Evolutionary conservation across 2,113 vertebrate species (phyloP).

Genomic region (Piprites chloris): DNA sequence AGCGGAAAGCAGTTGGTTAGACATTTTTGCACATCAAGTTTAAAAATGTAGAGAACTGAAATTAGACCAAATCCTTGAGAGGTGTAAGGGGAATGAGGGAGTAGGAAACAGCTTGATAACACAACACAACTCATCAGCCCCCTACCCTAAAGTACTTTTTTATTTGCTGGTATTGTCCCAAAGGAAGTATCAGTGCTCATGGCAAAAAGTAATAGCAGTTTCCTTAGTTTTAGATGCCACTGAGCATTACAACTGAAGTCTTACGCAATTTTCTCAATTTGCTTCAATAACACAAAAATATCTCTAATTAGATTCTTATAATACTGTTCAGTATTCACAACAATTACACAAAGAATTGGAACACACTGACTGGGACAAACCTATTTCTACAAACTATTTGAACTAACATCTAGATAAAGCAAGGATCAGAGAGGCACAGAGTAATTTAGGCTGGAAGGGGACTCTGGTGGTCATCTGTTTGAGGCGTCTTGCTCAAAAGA

Average conservation of each 20-base stretch:
- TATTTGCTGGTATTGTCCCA: not conserved
- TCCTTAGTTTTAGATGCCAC: not conserved
- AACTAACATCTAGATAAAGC: not conserved
- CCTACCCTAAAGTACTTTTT: not conserved
- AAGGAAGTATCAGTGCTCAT: not conserved
- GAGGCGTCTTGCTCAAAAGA: not conserved
- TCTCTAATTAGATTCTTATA: not conserved
- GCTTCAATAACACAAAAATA: not conserved
- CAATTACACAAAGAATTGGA: not conserved
- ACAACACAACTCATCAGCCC: rapidly evolving
- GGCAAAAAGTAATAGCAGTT: not conserved
- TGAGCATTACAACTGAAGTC: not conserved
- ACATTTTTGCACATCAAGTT: not conserved
- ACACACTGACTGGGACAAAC: rapidly evolving
- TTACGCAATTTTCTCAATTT: not conserved
- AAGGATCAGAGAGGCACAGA: not conserved
- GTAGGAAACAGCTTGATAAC: not conserved
- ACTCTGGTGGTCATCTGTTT: not conserved
- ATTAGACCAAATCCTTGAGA: not conserved
- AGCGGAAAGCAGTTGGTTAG: not conserved
- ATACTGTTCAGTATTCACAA: not conserved
- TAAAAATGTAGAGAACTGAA: not conserved
- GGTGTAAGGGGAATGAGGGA: not conserved
- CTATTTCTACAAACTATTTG: not conserved
- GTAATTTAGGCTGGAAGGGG: not conserved